These are phyloP conservation scores for Stegostoma tigrinum DNA, from an alignment of 2,113 vertebrate genomes.

Conservation along the genomic window DNA sequence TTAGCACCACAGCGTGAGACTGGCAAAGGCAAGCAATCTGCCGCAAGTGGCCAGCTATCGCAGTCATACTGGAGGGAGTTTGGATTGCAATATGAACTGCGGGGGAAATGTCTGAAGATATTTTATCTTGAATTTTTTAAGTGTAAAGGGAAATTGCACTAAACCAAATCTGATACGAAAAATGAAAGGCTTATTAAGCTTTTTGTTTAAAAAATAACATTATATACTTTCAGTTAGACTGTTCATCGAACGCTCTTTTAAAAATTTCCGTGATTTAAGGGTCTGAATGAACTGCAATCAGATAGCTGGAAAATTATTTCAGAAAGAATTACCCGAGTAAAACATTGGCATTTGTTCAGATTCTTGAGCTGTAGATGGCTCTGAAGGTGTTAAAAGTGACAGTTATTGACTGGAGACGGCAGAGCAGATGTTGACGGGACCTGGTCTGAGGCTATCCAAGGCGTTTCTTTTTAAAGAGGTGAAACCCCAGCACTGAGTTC, in stretches of 20 bases:
- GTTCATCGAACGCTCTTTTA: neutral
- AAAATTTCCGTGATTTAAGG: slow-evolving; percentile 10
- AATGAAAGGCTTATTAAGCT: slow-evolving; percentile 9
- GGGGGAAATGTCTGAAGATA: slow-evolving; percentile 8
- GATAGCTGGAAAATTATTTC: slow-evolving; percentile 25
- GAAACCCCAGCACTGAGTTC: slow-evolving; percentile 23
- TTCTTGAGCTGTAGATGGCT: neutral
- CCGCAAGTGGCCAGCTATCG: neutral
- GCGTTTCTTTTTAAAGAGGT: slow-evolving; percentile 34
- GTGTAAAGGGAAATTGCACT: slow-evolving; percentile 27
- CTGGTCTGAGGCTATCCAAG: slow-evolving; percentile 15
- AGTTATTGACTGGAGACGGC: slow-evolving; percentile 29
- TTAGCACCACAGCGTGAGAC: neutral
- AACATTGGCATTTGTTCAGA: slow-evolving; percentile 33
- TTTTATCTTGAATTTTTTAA: neutral
- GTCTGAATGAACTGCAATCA: slow-evolving; percentile 34
- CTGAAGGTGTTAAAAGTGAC: slow-evolving; percentile 36
- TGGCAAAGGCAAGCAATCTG: neutral
- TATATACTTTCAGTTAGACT: slow-evolving; percentile 21
- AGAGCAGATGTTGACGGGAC: slow-evolving; percentile 37
- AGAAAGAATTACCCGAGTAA: slow-evolving; percentile 25
- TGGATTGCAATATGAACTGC: neutral
- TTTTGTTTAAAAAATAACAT: neutral
- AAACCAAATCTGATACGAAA: slow-evolving; percentile 28
- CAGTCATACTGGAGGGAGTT: neutral